Evolutionary conservation across 2,797 vertebrate genomes (phyloP).

Genomic region (Sebastes steindachneri): DNA sequence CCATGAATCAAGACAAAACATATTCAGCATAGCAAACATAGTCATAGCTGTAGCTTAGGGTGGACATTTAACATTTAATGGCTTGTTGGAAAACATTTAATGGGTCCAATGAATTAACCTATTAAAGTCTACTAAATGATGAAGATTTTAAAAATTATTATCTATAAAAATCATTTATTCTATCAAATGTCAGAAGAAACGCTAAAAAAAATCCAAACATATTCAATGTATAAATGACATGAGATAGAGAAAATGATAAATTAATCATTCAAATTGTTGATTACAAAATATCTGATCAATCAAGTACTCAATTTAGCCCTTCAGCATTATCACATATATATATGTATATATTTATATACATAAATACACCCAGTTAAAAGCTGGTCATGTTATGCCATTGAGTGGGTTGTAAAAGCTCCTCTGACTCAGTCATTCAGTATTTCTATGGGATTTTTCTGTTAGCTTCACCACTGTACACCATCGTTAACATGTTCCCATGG

Average conservation of each 20-base stretch:
- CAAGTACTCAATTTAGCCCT: not conserved
- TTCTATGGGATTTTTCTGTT: conserved; percentile 5
- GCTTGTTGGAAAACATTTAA: conserved; percentile 11
- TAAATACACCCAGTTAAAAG: not conserved
- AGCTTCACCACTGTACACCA: not conserved
- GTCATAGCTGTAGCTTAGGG: conserved; percentile 20
- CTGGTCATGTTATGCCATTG: conserved; percentile 6
- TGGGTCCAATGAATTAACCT: not conserved
- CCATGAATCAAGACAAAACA: conserved; percentile 61
- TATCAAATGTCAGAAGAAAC: conserved; percentile 1
- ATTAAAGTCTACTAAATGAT: not conserved
- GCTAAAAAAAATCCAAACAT: conserved; percentile 3
- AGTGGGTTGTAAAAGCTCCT: not conserved
- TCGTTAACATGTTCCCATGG: not conserved
- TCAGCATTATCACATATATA: not conserved
- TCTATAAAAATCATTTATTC: not conserved
- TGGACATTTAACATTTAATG: conserved; percentile 8
- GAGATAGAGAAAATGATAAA: not conserved
- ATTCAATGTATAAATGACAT: conserved; percentile 2
- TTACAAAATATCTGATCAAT: not conserved
- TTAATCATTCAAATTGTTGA: not conserved
- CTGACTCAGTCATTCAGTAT: conserved; percentile 14
- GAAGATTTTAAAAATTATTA: not conserved
- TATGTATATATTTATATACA: too few species aligned
- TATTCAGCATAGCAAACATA: conserved; percentile 41